phyloP scores from a whole-genome alignment of 53 echinoderm and acorn worm species.

The Astropecten irregularis region DNA sequence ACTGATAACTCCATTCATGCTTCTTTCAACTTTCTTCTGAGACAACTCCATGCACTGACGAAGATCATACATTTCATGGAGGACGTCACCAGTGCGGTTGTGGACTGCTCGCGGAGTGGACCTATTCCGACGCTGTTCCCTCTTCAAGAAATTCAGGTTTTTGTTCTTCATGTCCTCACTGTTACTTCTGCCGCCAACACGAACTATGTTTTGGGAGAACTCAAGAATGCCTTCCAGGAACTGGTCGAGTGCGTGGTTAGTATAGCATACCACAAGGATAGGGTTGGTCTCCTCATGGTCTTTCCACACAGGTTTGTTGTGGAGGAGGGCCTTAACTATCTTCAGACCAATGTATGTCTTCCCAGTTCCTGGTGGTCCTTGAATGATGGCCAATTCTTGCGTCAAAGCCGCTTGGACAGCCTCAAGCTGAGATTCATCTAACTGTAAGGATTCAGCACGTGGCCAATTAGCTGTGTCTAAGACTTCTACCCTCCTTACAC shows the following conservation, averaged over 20 bases:
- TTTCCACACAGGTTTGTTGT: slow-evolving; percentile 59
- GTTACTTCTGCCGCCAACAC: slow-evolving; percentile 80
- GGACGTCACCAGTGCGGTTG: slow-evolving; percentile 23
- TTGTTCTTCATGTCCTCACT: slow-evolving; percentile 63
- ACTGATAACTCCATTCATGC: slow-evolving; percentile 65
- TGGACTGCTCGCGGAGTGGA: slow-evolving; percentile 18
- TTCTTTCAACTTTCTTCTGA: slow-evolving; percentile 51
- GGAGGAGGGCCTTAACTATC: slow-evolving; percentile 77
- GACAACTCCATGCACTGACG: slow-evolving; percentile 51
- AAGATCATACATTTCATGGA: slow-evolving; percentile 31
- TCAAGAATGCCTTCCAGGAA: slow-evolving; percentile 84
- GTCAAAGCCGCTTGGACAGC: slow-evolving; percentile 77
- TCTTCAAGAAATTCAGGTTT: slow-evolving; percentile 57
- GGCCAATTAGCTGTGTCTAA: slow-evolving; percentile 47
- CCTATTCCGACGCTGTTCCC: slow-evolving; percentile 24
- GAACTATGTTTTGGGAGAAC: slow-evolving; percentile 56
- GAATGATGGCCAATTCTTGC: slow-evolving; percentile 83
- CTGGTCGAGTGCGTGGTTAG: slow-evolving; percentile 96
- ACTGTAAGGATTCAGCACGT: slow-evolving; percentile 18
- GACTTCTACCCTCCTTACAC: not conserved
- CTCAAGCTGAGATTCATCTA: slow-evolving; percentile 66
- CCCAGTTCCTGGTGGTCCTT: slow-evolving; percentile 95
- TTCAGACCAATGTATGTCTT: slow-evolving; percentile 89
- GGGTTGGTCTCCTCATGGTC: slow-evolving; percentile 20
- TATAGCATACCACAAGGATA: slow-evolving; percentile 89